Conservation (phyloP, 2,113 vertebrate genomes). For the Vombatus ursinus region DNA sequence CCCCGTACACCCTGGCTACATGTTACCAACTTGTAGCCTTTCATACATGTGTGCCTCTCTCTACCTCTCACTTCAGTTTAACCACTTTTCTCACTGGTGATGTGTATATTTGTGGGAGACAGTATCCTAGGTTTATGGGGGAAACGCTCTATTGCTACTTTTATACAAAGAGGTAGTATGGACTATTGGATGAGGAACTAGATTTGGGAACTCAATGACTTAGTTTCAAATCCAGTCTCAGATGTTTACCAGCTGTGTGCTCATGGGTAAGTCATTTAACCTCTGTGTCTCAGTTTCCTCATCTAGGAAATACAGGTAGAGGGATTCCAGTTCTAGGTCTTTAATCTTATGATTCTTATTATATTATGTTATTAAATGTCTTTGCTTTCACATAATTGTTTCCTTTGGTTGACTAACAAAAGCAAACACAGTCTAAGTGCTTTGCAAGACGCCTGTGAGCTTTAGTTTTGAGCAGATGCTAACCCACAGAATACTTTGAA, state of each 20-base stretch:
- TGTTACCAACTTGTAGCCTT: neutral
- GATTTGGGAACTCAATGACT: neutral
- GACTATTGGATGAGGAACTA: neutral
- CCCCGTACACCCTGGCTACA: neutral
- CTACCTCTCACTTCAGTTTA: neutral
- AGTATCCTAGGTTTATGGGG: neutral
- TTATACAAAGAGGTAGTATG: neutral
- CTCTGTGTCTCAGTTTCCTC: neutral
- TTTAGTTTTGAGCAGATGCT: neutral
- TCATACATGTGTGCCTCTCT: neutral
- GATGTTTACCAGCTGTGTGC: neutral
- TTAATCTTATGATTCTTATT: neutral
- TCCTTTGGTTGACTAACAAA: neutral
- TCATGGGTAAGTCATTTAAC: too few species aligned
- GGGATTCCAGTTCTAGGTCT: neutral
- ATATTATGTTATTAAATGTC: neutral
- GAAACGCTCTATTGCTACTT: neutral
- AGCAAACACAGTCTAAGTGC: too few species aligned
- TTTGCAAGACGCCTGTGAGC: neutral
- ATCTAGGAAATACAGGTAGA: neutral
- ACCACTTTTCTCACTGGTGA: neutral
- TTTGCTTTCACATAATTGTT: neutral
- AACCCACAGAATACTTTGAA: neutral
- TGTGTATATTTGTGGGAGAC: neutral
- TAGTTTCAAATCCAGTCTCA: neutral